Conservation (phyloP, 2,888 invertebrate species). For the Bembecia ichneumoniformis region DNA sequence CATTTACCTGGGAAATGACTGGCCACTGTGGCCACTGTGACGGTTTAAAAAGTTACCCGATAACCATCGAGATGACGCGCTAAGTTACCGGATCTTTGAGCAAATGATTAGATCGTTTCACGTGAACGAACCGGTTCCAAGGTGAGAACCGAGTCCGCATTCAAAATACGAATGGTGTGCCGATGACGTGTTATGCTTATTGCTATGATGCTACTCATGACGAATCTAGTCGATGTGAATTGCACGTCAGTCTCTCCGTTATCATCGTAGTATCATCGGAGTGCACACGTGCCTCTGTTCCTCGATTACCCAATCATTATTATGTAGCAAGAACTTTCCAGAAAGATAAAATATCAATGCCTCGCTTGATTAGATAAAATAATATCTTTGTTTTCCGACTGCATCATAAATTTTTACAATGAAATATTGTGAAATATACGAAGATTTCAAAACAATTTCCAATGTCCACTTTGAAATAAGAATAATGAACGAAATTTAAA, state of each 20-base stretch:
- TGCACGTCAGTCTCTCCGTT: neutral
- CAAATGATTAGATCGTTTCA: slow-evolving; percentile 8
- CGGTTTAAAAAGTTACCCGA: slow-evolving; percentile 12
- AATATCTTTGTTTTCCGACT: neutral
- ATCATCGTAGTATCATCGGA: neutral
- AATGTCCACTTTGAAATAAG: too few species aligned
- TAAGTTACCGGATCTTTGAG: slow-evolving; percentile 9
- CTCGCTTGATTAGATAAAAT: neutral
- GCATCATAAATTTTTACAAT: neutral
- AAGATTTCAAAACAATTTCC: too few species aligned
- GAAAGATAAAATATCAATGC: neutral
- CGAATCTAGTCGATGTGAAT: neutral
- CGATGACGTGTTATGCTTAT: neutral
- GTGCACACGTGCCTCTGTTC: neutral
- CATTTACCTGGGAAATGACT: slow-evolving; percentile 4
- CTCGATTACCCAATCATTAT: neutral
- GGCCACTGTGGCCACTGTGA: neutral
- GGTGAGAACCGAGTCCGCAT: neutral
- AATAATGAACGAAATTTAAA: too few species aligned
- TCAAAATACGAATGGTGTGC: neutral
- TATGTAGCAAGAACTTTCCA: neutral
- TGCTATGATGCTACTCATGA: neutral
- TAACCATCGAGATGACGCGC: slow-evolving; percentile 8
- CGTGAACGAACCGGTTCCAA: slow-evolving; percentile 1
- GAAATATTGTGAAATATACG: neutral